phyloP scores from a whole-genome alignment of 2,113 vertebrate genomes.

The Microcebus lehilahytsara region DNA sequence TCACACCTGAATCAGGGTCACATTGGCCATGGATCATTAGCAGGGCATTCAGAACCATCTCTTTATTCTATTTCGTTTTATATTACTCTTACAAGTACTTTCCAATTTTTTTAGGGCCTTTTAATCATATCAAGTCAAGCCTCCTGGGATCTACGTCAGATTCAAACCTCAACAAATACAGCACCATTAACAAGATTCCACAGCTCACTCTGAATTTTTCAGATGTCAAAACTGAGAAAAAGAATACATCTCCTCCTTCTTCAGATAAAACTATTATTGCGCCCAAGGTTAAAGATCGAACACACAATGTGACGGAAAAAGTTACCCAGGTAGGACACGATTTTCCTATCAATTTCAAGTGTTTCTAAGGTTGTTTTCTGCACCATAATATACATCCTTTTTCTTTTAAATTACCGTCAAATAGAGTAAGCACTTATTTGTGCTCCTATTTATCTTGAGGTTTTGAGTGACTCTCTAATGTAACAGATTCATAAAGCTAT shows the following conservation, averaged over 20 bases:
- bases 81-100: slow-evolving; percentile 67
- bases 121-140: slow-evolving; percentile 98
- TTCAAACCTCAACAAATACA: slow-evolving; percentile 99
- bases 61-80: slow-evolving; percentile 42
- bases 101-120: slow-evolving; percentile 89
- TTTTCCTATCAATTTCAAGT: slow-evolving; percentile 43
- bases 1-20: not conserved
- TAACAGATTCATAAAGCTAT: slow-evolving; percentile 24
- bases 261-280: slow-evolving; percentile 98
- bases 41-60: slow-evolving; percentile 7
- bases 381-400: not conserved
- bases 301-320: slow-evolving; percentile 99
- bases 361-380: not conserved
- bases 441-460: not conserved
- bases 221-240: slow-evolving; percentile 95
- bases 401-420: not conserved
- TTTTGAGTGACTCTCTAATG: not conserved
- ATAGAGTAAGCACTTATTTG: slow-evolving; percentile 27
- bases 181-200: slow-evolving; percentile 98
- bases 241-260: slow-evolving; percentile 94
- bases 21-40: slow-evolving; percentile 6
- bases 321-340: slow-evolving; percentile 94
- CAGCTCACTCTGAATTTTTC: slow-evolving; percentile 98
- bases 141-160: slow-evolving; percentile 97
- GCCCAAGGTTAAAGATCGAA: slow-evolving; percentile 98